Conservation (phyloP, 2,797 vertebrate genomes). For the Glossophaga mutica region DNA sequence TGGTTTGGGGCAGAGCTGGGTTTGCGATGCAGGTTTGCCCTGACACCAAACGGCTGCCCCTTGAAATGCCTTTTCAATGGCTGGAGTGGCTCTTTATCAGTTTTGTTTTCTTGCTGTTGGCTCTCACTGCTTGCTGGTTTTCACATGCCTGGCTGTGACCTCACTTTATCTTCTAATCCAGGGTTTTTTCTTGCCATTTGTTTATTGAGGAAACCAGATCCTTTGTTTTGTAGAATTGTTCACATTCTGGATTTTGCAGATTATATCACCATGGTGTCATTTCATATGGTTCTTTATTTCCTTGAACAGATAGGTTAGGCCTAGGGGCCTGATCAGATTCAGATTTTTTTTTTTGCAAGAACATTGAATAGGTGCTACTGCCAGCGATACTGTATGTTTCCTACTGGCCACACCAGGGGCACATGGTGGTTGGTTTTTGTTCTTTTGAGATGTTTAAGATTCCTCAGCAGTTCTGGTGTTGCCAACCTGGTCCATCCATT, state of each 20-base stretch:
- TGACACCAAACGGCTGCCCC: background rate
- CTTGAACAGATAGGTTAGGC: background rate
- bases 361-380: background rate
- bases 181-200: background rate
- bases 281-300: background rate
- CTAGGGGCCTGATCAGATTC: background rate
- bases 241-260: slow-evolving; percentile 3
- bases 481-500: background rate
- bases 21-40: background rate
- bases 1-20: background rate
- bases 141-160: background rate
- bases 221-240: background rate
- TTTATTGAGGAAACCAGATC: background rate
- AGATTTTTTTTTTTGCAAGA: background rate
- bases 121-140: background rate
- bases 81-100: background rate
- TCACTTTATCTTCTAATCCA: background rate
- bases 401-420: background rate
- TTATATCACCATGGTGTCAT: background rate
- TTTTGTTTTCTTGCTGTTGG: background rate
- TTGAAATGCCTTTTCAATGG: background rate
- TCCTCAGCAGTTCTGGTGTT: background rate
- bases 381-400: background rate
- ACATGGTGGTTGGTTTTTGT: background rate
- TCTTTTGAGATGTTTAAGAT: background rate